Evolutionary conservation across 2,888 invertebrate genomes (phyloP).

Genomic region (Callimorpha dominula): DNA sequence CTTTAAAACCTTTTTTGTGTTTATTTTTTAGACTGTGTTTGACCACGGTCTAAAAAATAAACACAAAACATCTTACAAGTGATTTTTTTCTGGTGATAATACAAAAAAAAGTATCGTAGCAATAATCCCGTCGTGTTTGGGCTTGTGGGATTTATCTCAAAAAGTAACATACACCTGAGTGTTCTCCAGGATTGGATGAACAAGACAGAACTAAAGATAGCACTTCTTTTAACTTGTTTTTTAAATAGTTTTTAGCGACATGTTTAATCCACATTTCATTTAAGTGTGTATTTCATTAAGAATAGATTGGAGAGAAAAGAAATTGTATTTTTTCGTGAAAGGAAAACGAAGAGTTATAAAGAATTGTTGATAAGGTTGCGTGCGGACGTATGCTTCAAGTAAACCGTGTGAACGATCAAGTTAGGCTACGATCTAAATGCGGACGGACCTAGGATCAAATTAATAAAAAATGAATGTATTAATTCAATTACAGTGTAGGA

Average conservation of each 20-base stretch:
- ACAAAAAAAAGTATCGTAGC: neutral
- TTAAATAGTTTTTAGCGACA: too few relatives aligned
- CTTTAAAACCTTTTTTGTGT: neutral
- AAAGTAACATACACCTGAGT: neutral
- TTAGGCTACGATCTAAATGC: constrained; percentile 31
- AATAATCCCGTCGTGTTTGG: neutral
- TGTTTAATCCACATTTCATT: too few relatives aligned
- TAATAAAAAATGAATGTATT: neutral
- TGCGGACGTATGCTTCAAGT: constrained; percentile 6
- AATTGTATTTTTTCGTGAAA: neutral
- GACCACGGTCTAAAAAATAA: too few relatives aligned
- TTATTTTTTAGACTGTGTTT: too few relatives aligned
- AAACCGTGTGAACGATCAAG: constrained; percentile 2
- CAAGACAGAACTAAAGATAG: neutral
- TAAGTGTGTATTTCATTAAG: too few relatives aligned
- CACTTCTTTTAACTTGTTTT: neutral
- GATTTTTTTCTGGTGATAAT: neutral
- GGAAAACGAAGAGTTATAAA: neutral
- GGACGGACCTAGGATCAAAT: constrained; percentile 3
- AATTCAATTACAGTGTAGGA: neutral
- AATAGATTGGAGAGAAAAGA: neutral
- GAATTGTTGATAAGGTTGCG: constrained; percentile 7
- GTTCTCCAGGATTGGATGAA: neutral
- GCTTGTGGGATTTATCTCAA: neutral
- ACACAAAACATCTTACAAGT: too few relatives aligned